phyloP scores from a whole-genome alignment of 2,797 vertebrate genomes.

The Enteromius treurensis region DNA sequence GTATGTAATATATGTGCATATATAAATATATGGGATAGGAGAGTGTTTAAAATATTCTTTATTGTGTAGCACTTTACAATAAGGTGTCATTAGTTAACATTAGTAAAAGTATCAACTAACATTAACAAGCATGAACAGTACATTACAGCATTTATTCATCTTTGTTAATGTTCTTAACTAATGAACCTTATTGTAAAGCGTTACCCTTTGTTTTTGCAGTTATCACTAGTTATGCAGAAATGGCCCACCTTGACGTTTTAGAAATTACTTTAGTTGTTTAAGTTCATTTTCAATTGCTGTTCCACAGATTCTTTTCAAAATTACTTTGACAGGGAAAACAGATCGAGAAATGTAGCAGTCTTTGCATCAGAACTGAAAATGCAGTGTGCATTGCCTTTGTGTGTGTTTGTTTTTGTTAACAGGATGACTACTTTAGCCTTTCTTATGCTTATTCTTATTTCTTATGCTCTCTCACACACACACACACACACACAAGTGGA shows the following conservation, averaged over 20 bases:
- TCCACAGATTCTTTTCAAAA: neutral
- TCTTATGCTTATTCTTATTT: neutral
- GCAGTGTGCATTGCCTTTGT: neutral
- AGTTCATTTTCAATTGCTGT: neutral
- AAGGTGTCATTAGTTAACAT: too few species aligned
- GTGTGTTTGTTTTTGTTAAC: neutral
- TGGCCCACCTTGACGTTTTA: too few species aligned
- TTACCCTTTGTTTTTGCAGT: neutral
- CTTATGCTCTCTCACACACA: neutral
- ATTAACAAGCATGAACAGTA: too few species aligned
- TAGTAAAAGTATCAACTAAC: too few species aligned
- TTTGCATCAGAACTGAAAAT: neutral
- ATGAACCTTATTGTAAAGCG: too few species aligned
- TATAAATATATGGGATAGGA: too few species aligned
- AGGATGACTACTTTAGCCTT: neutral
- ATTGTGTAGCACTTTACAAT: neutral
- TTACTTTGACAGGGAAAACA: neutral
- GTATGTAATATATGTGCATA: too few species aligned
- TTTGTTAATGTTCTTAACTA: too few species aligned
- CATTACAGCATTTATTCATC: too few species aligned
- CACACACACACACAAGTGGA: neutral
- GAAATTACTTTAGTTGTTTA: neutral
- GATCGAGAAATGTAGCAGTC: neutral
- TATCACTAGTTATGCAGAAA: neutral
- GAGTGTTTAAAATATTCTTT: neutral